These are phyloP conservation scores for Ceratina calcarata DNA, from an alignment of 1,140 invertebrate species.

Conservation along the genomic window DNA sequence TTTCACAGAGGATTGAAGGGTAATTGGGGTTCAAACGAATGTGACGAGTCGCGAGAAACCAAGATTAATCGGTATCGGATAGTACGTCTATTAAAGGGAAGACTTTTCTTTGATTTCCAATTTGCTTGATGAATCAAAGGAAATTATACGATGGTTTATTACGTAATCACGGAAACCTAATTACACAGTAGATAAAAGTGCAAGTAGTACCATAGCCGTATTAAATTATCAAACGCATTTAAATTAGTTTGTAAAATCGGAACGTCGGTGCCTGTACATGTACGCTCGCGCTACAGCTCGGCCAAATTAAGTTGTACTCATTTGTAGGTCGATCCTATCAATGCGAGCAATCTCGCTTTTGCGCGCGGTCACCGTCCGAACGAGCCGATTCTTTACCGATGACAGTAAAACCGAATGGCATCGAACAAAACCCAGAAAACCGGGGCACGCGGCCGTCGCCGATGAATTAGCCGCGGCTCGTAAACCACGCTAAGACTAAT, in stretches of 20 bases:
- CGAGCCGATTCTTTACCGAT: not conserved
- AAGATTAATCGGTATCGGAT: constrained; percentile 50
- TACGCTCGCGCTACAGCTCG: not conserved
- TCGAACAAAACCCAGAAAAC: not conserved
- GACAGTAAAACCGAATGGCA: too few species aligned
- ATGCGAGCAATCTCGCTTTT: constrained; percentile 3
- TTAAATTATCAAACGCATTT: not conserved
- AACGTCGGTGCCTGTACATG: not conserved
- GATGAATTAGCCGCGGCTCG: constrained; percentile 48
- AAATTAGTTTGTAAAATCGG: not conserved
- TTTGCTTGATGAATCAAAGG: not conserved
- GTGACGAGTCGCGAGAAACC: constrained; percentile 53
- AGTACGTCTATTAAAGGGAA: not conserved
- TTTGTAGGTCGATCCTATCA: constrained; percentile 19
- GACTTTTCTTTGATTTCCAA: not conserved
- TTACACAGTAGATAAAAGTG: too few species aligned
- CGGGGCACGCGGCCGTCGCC: constrained; percentile 33
- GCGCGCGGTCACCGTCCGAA: not conserved
- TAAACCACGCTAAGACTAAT: constrained; percentile 57
- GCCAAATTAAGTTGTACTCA: constrained; percentile 30
- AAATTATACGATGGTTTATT: not conserved
- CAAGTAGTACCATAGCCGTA: not conserved
- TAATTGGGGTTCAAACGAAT: constrained; percentile 59
- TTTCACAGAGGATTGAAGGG: constrained; percentile 22
- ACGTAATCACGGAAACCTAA: constrained; percentile 1